A percentile compares a stretch with the other conserved stretches of the same genome.
phyloP scores from a whole-genome alignment of 2,888 invertebrate species.

The Pammene aurita region DNA sequence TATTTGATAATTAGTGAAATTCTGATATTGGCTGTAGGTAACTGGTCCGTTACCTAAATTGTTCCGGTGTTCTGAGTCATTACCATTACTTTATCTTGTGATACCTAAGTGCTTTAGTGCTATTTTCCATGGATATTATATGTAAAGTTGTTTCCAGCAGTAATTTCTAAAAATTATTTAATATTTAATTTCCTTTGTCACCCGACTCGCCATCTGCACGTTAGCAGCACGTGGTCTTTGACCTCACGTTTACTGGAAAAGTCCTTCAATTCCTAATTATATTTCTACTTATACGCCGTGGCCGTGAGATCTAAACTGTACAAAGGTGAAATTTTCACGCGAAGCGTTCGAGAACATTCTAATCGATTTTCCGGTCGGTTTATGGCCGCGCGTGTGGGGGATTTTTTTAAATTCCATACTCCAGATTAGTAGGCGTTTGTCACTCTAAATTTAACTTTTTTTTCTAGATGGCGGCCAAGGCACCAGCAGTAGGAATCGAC shows the following conservation, averaged over 20 bases:
- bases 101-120: not conserved
- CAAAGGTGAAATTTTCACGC: slow-evolving; percentile 41
- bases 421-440: slow-evolving; percentile 4
- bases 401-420: slow-evolving; percentile 38
- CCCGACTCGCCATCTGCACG: slow-evolving; percentile 26
- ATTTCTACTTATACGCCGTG: not conserved
- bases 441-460: slow-evolving; percentile 35
- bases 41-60: not conserved
- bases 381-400: slow-evolving; percentile 57
- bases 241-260: not conserved
- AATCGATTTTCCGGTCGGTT: slow-evolving; percentile 61
- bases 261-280: slow-evolving; percentile 18
- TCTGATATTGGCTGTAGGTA: not conserved
- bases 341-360: slow-evolving; percentile 63
- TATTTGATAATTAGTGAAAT: slow-evolving; percentile 9
- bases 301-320: not conserved
- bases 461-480: slow-evolving; percentile 86
- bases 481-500: slow-evolving; percentile 97
- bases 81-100: not conserved
- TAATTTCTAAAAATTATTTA: not conserved
- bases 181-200: slow-evolving; percentile 24
- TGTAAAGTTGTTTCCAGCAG: not conserved
- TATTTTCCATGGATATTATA: not conserved
- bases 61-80: not conserved
- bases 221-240: slow-evolving; percentile 30